These are phyloP conservation scores for Pipa parva DNA, from an alignment of 2,113 vertebrate genomes.

Conservation along the genomic window DNA sequence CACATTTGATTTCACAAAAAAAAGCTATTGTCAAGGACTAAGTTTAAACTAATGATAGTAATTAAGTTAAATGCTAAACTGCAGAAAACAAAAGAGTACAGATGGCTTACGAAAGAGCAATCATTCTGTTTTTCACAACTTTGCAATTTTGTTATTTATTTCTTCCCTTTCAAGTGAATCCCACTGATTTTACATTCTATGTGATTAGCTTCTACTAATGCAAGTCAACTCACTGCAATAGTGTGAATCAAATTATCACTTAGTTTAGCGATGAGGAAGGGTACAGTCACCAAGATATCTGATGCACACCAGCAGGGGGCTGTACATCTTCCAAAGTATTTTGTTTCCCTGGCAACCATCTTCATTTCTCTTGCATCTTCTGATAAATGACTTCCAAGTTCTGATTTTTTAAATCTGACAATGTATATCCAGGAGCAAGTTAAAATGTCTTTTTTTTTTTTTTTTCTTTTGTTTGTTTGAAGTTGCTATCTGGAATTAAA, in stretches of 20 bases:
- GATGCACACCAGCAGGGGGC: background rate
- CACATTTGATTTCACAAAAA: background rate
- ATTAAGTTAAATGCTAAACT: conserved; percentile 5
- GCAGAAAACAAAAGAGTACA: conserved; percentile 12
- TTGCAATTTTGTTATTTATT: conserved; percentile 16
- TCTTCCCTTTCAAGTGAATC: background rate
- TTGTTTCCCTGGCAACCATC: conserved; percentile 11
- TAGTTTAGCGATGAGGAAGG: background rate
- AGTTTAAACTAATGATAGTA: conserved; percentile 4
- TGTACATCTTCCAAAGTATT: background rate
- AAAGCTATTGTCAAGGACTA: background rate
- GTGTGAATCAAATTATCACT: background rate
- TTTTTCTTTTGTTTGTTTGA: too few relatives aligned
- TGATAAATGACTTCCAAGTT: background rate
- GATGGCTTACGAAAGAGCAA: conserved; percentile 1
- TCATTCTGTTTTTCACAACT: background rate
- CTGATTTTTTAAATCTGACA: background rate
- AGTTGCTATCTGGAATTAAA: too few relatives aligned
- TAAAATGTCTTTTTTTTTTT: background rate
- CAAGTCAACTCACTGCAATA: background rate
- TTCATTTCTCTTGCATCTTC: background rate
- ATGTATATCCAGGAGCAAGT: background rate
- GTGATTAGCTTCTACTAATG: background rate
- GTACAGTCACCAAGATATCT: background rate
- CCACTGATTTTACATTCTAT: background rate